These are phyloP conservation scores for Standfussiana lucernea DNA, from an alignment of 2,888 invertebrate species.

Conservation along the genomic window DNA sequence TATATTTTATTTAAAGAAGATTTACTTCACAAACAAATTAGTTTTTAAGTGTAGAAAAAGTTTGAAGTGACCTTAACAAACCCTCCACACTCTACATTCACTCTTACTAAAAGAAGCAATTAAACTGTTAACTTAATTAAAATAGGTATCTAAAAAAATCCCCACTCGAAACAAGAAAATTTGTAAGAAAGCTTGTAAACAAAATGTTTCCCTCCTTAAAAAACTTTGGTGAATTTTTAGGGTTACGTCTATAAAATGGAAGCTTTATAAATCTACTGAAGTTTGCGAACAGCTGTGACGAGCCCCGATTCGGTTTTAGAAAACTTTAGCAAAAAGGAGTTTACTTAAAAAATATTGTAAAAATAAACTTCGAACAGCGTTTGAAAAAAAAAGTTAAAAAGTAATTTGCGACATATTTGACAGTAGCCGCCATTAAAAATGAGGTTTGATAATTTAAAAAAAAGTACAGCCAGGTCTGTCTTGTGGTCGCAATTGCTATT, in stretches of 20 bases:
- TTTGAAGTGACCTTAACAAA: background rate
- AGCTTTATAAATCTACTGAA: slow-evolving; percentile 8
- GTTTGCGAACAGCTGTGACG: slow-evolving; percentile 21
- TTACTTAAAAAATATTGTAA: slow-evolving; percentile 5
- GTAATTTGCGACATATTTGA: background rate
- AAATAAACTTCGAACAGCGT: background rate
- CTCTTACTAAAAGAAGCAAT: background rate
- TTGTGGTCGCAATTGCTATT: background rate
- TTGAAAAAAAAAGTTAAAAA: background rate
- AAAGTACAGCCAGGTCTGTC: background rate
- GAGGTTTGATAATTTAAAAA: background rate
- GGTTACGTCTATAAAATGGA: slow-evolving; percentile 2
- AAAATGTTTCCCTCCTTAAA: background rate
- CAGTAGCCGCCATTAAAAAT: background rate
- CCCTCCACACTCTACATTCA: background rate
- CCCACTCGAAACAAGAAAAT: slow-evolving; percentile 9
- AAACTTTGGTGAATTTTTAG: slow-evolving; percentile 16
- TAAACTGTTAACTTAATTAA: background rate
- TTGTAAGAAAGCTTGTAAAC: slow-evolving; percentile 26
- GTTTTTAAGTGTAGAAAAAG: background rate
- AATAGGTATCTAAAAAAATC: slow-evolving; percentile 2
- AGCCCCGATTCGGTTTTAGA: slow-evolving; percentile 5
- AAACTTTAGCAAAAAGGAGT: background rate
- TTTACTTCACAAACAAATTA: background rate
- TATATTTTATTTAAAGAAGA: no score